phyloP scores from a whole-genome alignment of 2,797 vertebrate genomes.

The Heterohyrax brucei region DNA sequence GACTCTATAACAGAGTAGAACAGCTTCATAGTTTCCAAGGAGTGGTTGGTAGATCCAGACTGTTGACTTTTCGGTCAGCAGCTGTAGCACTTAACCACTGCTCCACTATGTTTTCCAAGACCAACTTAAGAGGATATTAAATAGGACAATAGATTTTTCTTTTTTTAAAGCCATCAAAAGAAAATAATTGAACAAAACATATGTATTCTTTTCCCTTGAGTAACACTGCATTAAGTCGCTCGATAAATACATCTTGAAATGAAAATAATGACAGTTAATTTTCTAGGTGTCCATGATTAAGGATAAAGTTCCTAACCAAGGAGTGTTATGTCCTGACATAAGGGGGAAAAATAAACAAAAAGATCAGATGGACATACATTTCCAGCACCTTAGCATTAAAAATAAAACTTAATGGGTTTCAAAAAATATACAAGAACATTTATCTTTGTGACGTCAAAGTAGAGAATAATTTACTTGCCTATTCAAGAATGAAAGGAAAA shows the following conservation, averaged over 20 bases:
- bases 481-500: neutral
- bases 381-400: constrained; percentile 30
- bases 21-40: too few relatives aligned
- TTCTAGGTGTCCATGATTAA: neutral
- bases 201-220: neutral
- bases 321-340: neutral
- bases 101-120: neutral
- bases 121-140: neutral
- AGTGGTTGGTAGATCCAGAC: too few relatives aligned
- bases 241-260: neutral
- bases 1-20: too few relatives aligned
- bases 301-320: neutral
- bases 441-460: neutral
- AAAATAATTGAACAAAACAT: constrained; percentile 20
- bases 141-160: neutral
- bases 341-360: too few relatives aligned
- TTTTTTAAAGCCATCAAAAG: neutral
- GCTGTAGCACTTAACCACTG: too few relatives aligned
- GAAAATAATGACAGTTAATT: neutral
- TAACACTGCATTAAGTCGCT: neutral
- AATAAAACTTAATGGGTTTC: neutral
- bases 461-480: neutral
- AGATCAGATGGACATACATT: neutral
- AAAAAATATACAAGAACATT: neutral
- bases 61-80: too few relatives aligned